These are phyloP conservation scores for Prochilodus magdalenae DNA, from an alignment of 2,113 vertebrate species.

Conservation along the genomic window DNA sequence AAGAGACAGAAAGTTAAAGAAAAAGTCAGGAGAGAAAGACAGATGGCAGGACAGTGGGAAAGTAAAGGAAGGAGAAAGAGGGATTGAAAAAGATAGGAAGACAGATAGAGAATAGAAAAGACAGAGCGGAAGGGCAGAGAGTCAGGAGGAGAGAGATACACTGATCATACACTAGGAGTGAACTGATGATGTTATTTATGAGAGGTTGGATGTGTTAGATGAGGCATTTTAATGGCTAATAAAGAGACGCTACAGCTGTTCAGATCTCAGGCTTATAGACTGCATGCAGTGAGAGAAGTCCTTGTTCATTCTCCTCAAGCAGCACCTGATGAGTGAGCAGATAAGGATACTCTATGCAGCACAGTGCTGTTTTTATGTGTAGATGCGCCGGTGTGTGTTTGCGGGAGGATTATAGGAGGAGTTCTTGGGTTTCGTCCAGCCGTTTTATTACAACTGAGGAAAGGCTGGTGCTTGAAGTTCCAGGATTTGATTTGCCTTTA, in stretches of 20 bases:
- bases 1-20: too few species aligned
- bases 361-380: neutral
- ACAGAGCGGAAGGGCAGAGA: too few species aligned
- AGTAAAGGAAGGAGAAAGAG: neutral
- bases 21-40: too few species aligned
- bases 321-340: conserved; percentile 54
- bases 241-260: neutral
- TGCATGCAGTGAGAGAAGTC: neutral
- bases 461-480: conserved; percentile 52
- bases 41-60: too few species aligned
- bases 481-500: conserved; percentile 70
- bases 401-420: conserved; percentile 1
- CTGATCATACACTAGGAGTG: neutral
- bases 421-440: neutral
- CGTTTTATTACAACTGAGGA: conserved; percentile 22
- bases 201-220: neutral
- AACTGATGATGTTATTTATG: neutral
- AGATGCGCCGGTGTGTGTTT: neutral
- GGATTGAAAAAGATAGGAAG: neutral
- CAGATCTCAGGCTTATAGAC: neutral
- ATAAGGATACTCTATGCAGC: conserved; percentile 26
- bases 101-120: too few species aligned
- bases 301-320: conserved; percentile 35
- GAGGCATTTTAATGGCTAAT: neutral
- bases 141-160: too few species aligned